phyloP scores from a whole-genome alignment of 1,140 invertebrate genomes.

The Pogonognathellus flavescens region DNA sequence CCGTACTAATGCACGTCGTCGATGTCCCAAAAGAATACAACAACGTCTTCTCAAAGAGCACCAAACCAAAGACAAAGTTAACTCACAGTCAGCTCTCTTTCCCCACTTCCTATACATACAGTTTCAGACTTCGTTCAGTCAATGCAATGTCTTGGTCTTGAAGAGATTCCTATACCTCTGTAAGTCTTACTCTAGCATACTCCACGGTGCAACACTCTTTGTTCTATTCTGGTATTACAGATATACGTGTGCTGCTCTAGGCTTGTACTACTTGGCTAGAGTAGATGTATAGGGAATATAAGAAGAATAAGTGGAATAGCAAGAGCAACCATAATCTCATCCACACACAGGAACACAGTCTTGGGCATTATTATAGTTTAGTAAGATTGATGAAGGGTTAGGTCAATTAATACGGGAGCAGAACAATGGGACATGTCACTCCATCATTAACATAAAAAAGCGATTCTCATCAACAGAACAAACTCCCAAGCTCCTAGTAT shows the following conservation, averaged over 20 bases:
- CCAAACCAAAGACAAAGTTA: constrained; percentile 36
- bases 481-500: constrained; percentile 32
- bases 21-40: constrained; percentile 38
- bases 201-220: neutral
- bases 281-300: neutral
- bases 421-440: constrained; percentile 52
- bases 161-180: neutral
- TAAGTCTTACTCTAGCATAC: neutral
- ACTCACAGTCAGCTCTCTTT: constrained; percentile 21
- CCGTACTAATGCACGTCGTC: constrained; percentile 19
- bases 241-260: too few relatives aligned
- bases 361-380: constrained; percentile 33
- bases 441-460: constrained; percentile 65
- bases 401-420: constrained; percentile 62
- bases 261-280: too few relatives aligned
- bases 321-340: constrained; percentile 38
- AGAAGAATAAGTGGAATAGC: neutral
- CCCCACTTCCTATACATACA: neutral
- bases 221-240: too few relatives aligned
- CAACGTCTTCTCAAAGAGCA: constrained; percentile 12
- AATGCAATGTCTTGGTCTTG: neutral
- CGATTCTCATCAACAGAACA: constrained; percentile 58
- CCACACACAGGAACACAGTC: constrained; percentile 13
- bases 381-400: constrained; percentile 64
- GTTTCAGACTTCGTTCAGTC: neutral